phyloP scores from a whole-genome alignment of 92 coral and sea anemone genomes.

The Umimayanthus chanpuru region DNA sequence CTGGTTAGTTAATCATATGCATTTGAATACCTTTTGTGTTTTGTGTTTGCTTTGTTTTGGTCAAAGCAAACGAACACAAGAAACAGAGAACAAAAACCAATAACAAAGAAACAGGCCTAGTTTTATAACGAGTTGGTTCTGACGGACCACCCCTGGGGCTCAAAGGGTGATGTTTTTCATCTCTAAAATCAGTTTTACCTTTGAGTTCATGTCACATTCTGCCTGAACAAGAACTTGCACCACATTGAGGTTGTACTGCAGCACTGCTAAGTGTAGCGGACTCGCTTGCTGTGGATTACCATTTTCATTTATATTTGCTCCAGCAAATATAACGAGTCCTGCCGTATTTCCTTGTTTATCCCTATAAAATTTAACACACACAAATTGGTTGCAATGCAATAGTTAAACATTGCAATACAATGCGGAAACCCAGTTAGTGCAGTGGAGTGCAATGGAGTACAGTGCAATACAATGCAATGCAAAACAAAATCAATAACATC shows the following conservation, averaged over 20 bases:
- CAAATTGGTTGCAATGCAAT: background rate
- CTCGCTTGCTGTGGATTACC: slow-evolving; percentile 2
- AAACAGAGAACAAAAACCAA: too few species aligned
- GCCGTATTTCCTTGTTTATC: slow-evolving; percentile 1
- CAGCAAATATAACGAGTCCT: background rate
- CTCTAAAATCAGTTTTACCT: background rate
- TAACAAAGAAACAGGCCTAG: too few species aligned
- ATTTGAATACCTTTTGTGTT: too few species aligned
- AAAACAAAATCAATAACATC: too few species aligned
- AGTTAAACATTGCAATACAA: background rate
- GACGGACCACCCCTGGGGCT: too few species aligned
- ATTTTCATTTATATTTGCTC: slow-evolving; percentile 2
- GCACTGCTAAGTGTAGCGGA: slow-evolving; percentile 13
- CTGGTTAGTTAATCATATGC: too few species aligned
- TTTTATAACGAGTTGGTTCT: too few species aligned
- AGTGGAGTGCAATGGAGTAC: too few species aligned
- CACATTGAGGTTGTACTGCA: background rate
- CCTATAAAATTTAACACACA: background rate
- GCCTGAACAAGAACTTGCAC: slow-evolving; percentile 13
- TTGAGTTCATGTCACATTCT: background rate
- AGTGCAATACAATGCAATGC: too few species aligned
- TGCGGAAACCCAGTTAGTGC: too few species aligned
- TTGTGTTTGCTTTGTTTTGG: too few species aligned
- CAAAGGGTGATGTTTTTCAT: background rate
- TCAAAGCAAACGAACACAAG: too few species aligned